These are phyloP conservation scores for Balearica regulorum DNA, from an alignment of 2,797 vertebrate species.

Conservation along the genomic window DNA sequence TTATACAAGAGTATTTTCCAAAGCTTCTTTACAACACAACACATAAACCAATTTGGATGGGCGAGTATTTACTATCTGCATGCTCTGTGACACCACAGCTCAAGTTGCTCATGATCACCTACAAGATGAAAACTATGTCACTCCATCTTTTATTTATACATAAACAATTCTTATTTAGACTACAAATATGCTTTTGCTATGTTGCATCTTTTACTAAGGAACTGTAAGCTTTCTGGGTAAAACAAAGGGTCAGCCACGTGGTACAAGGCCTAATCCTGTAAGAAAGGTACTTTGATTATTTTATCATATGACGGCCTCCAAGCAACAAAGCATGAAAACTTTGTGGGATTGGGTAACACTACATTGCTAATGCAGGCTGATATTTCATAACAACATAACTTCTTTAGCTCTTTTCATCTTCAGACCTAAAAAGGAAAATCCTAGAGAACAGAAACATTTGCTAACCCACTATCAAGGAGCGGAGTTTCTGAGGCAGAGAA, in stretches of 20 bases:
- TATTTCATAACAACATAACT: not conserved
- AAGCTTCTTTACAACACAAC: not conserved
- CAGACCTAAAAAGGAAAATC: not conserved
- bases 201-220: not conserved
- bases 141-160: not conserved
- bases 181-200: not conserved
- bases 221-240: not conserved
- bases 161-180: not conserved
- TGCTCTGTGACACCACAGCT: not conserved
- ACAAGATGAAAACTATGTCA: not conserved
- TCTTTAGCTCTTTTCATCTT: not conserved
- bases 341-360: not conserved
- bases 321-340: not conserved
- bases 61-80: not conserved
- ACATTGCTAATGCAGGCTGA: not conserved
- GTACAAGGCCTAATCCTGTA: not conserved
- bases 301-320: not conserved
- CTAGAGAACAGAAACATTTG: not conserved
- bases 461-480: not conserved
- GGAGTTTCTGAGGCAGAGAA: not conserved
- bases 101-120: not conserved
- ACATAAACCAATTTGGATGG: not conserved
- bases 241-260: not conserved
- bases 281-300: not conserved
- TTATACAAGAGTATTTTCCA: not conserved